Evolutionary conservation across 2,113 vertebrate species (phyloP), one percentile per base, ranked within the genome.

Genomic region (Puffinus mauretanicus): DNA sequence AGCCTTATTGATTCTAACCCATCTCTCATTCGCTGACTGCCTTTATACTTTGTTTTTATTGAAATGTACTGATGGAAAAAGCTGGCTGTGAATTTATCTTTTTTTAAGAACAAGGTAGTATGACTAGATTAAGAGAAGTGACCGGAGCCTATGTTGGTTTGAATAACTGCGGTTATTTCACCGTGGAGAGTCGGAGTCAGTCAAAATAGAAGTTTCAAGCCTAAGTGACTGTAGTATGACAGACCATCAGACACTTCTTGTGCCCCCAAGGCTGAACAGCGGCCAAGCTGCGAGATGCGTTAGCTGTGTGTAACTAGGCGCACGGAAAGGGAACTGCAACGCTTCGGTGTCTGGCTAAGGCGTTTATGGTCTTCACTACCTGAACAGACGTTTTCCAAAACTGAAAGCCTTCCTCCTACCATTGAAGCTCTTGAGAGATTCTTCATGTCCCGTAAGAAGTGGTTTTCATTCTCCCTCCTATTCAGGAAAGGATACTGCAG

Each of bases 41-140:
- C 85, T 94, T 95, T 92, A 61, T 84, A 87, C 38, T 86, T 83
- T 79, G 60, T 93, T 95, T 96, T 91, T 96, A 94, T 89, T 78
- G 90, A 95, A 90, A 91, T 93, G 97, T 97, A 85, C 65, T 40
- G 51, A 76, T 94, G 65, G 94, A 96, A 96, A 97, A 97, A 93
- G 60, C 80, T 92, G 86, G 16, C 61, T 98, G 95, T 97, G 95
- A 96, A 46, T 46, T 54, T 84, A n/a, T 88, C 67, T 96, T 97
- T 88, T 95, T 95, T 82, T 82, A 83, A 66, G 49, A 86, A 46
- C 36, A 34, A 94, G 86, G 69, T 76, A 44, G 73, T 67, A 84
- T 76, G 73, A 71, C 36, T 77, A 36, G 40, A 75, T 93, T 54
- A 84, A 90, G 85, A 86, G 62, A 88, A 61, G 32, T 17, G 77